These are phyloP conservation scores for Pachyramphus minor DNA, from an alignment of 2,113 vertebrate genomes.

Conservation along the genomic window DNA sequence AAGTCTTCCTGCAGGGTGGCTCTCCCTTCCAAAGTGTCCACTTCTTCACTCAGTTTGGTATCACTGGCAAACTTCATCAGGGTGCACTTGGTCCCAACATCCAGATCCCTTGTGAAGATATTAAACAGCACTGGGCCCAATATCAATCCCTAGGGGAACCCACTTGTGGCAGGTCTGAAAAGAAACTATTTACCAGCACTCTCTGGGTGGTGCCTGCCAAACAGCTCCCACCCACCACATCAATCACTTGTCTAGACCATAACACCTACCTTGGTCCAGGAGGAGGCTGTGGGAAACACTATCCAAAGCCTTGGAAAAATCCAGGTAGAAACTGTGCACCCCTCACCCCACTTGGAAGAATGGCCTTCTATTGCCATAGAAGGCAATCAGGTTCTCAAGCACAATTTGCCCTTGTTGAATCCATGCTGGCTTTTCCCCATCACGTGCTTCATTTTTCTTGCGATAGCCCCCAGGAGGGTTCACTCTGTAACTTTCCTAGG, in stretches of 20 bases:
- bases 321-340: fast-evolving
- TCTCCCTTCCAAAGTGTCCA: neutral
- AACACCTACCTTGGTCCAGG: too few species aligned
- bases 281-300: neutral
- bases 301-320: neutral
- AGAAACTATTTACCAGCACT: neutral
- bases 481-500: neutral
- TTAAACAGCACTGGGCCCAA: fast-evolving
- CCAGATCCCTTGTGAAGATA: neutral
- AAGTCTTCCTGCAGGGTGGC: neutral
- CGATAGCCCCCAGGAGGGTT: neutral
- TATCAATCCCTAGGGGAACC: neutral
- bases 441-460: neutral
- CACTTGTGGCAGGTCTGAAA: neutral
- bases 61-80: neutral
- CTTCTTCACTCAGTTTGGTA: neutral
- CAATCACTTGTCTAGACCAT: fast-evolving
- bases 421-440: neutral
- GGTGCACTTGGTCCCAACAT: neutral
- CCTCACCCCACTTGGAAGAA: fast-evolving
- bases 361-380: too few species aligned
- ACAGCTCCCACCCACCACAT: neutral
- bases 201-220: neutral
- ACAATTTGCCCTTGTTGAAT: neutral
- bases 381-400: neutral